Conservation (phyloP, 2,888 invertebrate genomes). For the Tinea trinotella region DNA sequence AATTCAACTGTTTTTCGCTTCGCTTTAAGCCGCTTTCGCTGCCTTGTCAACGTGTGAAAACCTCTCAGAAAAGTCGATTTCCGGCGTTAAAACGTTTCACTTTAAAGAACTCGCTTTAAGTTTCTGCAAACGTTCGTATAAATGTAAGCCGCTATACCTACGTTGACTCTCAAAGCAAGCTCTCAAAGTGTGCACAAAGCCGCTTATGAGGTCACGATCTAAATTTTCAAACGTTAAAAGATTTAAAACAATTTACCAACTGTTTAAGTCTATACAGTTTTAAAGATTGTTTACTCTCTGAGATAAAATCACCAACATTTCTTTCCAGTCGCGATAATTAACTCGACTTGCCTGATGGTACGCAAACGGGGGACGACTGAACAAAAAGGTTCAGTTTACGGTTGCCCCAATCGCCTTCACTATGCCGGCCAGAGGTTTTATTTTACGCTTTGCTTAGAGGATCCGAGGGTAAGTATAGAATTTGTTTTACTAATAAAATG, state of each 20-base stretch:
- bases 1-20: neutral
- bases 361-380: too few relatives aligned
- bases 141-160: constrained; percentile 10
- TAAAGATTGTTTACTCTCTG: too few relatives aligned
- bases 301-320: too few relatives aligned
- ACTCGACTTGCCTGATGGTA: too few relatives aligned
- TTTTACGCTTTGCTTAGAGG: too few relatives aligned
- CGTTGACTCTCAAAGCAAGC: neutral
- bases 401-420: too few relatives aligned
- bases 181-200: constrained; percentile 23
- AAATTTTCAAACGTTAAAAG: constrained; percentile 13
- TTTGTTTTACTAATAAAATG: too few relatives aligned
- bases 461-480: too few relatives aligned
- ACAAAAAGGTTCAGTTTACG: too few relatives aligned
- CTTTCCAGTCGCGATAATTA: too few relatives aligned
- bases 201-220: constrained; percentile 30
- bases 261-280: too few relatives aligned
- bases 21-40: neutral
- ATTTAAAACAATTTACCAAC: neutral
- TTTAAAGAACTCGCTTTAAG: neutral
- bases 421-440: too few relatives aligned
- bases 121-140: constrained; percentile 1
- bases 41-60: constrained; percentile 1
- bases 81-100: constrained; percentile 4
- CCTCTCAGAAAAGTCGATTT: constrained; percentile 2